phyloP scores from a whole-genome alignment of 2,113 vertebrate species.

The Ornithorhynchus anatinus region DNA sequence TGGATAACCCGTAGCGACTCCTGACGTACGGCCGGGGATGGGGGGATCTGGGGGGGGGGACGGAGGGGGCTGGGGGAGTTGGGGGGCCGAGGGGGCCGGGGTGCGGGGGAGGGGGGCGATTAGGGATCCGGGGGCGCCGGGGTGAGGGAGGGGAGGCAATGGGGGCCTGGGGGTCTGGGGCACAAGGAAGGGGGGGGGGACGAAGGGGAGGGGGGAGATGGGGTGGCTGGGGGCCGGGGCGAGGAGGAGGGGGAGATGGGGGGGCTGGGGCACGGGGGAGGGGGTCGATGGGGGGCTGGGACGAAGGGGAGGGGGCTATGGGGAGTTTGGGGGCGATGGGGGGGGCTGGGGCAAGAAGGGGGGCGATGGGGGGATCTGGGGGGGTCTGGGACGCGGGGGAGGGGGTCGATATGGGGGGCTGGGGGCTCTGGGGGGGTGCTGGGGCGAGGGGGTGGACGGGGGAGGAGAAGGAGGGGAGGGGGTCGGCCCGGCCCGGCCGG shows the following conservation, averaged over 20 bases:
- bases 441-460: background rate
- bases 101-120: too few species aligned
- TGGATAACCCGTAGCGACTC: constrained; percentile 45
- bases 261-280: background rate
- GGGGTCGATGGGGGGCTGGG: background rate
- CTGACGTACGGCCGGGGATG: constrained; percentile 51
- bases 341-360: background rate
- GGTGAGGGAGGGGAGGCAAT: background rate
- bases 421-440: background rate
- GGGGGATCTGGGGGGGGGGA: too few species aligned
- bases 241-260: background rate
- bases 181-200: background rate
- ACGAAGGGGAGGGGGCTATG: background rate
- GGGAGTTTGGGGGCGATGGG: background rate
- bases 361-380: background rate
- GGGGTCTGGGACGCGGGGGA: background rate
- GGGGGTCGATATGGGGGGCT: background rate
- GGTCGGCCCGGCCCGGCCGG: constrained; percentile 58
- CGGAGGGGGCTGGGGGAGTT: too few species aligned
- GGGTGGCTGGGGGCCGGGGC: too few species aligned
- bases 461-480: constrained; percentile 45
- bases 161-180: background rate
- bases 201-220: background rate
- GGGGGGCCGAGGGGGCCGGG: too few species aligned
- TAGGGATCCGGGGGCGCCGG: too few species aligned